Percentiles rank a stretch among this genome's conserved stretches.
Conservation (phyloP, 2,797 vertebrate genomes). For the Coregonus suidteri region DNA sequence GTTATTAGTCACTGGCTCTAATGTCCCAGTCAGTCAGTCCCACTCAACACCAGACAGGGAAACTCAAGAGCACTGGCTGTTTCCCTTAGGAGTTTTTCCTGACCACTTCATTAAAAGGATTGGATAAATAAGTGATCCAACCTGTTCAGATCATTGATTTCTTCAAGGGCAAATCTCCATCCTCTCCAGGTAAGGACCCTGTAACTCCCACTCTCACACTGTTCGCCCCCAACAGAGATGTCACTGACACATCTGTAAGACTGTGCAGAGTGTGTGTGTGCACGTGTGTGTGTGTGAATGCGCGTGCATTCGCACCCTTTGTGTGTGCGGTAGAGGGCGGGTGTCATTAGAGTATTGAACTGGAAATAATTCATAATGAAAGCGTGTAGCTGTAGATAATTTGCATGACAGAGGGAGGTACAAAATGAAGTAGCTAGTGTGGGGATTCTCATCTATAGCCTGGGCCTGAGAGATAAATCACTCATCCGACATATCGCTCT, state of each 20-base stretch:
- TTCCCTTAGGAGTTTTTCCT: not conserved
- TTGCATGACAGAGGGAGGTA: conserved; percentile 71
- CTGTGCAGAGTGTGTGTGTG: not conserved
- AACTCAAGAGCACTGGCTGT: not conserved
- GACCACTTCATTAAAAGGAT: not conserved
- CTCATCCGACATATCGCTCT: not conserved
- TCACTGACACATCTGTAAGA: conserved; percentile 43
- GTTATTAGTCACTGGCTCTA: not conserved
- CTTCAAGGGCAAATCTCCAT: not conserved
- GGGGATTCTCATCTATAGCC: conserved; percentile 63
- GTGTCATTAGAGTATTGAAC: conserved; percentile 64
- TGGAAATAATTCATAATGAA: conserved; percentile 67
- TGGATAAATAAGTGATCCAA: no score
- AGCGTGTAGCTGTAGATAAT: conserved; percentile 61
- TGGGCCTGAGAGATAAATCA: conserved; percentile 14
- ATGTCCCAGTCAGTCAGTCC: not conserved
- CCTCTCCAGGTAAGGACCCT: not conserved
- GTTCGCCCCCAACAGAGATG: conserved; percentile 38
- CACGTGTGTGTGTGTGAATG: not conserved
- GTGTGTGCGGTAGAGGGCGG: conserved; percentile 13
- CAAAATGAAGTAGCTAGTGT: conserved; percentile 57
- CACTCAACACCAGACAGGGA: not conserved
- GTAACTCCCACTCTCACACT: not conserved
- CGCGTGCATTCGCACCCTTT: not conserved
- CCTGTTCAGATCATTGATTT: not conserved